Conservation (phyloP, 2,888 invertebrate species). For the Nysson spinosus region DNA sequence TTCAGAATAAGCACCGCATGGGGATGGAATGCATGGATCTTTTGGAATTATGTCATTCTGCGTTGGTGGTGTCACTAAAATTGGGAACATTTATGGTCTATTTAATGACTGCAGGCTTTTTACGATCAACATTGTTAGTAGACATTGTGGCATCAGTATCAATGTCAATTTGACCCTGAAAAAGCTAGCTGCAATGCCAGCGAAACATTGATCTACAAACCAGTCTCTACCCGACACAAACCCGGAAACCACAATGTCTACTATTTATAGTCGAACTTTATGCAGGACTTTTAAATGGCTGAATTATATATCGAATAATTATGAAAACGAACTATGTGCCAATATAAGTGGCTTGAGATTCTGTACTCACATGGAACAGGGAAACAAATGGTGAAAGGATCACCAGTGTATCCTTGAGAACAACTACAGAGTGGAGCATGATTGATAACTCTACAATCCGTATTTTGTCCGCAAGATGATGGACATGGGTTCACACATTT, state of each 20-base stretch:
- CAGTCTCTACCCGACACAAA: too few species aligned
- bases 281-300: too few species aligned
- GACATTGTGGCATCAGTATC: conserved; percentile 69
- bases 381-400: conserved; percentile 75
- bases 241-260: too few species aligned
- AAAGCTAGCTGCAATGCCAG: too few species aligned
- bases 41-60: conserved; percentile 75
- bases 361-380: conserved; percentile 79
- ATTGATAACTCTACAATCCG: conserved; percentile 78
- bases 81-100: neutral
- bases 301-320: too few species aligned
- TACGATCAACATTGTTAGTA: neutral
- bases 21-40: conserved; percentile 85
- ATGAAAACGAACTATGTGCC: too few species aligned
- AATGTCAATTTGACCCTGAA: neutral
- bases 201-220: too few species aligned
- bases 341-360: neutral
- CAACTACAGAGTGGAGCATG: conserved; percentile 79
- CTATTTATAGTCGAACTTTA: too few species aligned
- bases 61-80: conserved; percentile 70
- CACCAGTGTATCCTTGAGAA: conserved; percentile 71
- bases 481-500: conserved; percentile 79
- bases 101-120: neutral
- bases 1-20: conserved; percentile 89
- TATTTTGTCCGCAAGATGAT: conserved; percentile 78